phyloP scores from a whole-genome alignment of 2,888 invertebrate species.

The Apotomis betuletana region DNA sequence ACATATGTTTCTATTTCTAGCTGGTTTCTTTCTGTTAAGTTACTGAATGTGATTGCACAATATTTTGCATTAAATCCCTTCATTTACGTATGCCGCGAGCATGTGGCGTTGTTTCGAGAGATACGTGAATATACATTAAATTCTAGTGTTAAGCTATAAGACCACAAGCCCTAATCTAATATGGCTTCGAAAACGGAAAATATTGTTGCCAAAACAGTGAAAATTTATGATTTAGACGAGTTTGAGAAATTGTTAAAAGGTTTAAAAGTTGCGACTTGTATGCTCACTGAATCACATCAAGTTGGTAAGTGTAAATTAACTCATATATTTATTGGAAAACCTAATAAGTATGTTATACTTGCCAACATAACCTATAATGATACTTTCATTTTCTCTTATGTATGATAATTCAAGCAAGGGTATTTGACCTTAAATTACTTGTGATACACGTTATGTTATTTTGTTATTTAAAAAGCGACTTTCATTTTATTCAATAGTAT shows the following conservation, averaged over 20 bases:
- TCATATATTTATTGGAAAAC: neutral
- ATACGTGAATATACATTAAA: neutral
- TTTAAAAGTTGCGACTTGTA: conserved; percentile 83
- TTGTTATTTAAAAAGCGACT: neutral
- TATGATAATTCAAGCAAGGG: neutral
- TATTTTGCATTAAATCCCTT: conserved; percentile 16
- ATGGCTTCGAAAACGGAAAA: conserved; percentile 67
- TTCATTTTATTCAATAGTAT: neutral
- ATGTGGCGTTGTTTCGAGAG: neutral
- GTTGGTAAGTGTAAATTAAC: conserved; percentile 66
- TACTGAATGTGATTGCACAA: conserved; percentile 27
- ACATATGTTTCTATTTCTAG: conserved; percentile 18
- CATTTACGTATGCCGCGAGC: conserved; percentile 7
- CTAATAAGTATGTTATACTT: neutral
- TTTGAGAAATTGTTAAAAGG: conserved; percentile 80
- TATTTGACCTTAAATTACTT: neutral
- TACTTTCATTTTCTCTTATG: neutral
- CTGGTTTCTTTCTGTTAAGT: conserved; percentile 3
- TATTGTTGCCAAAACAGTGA: conserved; percentile 68
- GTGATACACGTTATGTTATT: neutral
- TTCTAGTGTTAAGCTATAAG: neutral
- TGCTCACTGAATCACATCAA: conserved; percentile 81
- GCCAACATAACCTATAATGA: conserved; percentile 24
- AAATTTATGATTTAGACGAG: conserved; percentile 79
- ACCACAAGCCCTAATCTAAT: conserved; percentile 30